Conservation (phyloP, 1,140 invertebrate genomes). For the Sesamia nonagrioides region DNA sequence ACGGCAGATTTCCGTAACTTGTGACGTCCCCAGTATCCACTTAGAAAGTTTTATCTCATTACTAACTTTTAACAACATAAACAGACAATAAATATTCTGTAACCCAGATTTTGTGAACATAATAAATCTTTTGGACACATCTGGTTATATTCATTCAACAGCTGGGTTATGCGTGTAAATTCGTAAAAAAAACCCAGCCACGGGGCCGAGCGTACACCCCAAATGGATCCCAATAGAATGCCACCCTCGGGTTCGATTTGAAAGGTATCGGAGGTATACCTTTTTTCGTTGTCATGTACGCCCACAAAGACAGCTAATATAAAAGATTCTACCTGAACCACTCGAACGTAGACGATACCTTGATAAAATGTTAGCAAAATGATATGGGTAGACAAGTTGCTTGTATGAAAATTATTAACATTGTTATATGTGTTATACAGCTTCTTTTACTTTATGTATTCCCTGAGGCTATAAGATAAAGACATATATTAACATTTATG, state of each 20-base stretch:
- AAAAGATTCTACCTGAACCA: slow-evolving; percentile 65
- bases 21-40: background rate
- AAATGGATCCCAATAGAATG: slow-evolving; percentile 65
- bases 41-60: slow-evolving; percentile 5
- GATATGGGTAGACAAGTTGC: slow-evolving; percentile 26
- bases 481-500: no score
- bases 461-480: background rate
- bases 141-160: slow-evolving; percentile 67
- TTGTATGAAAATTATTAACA: slow-evolving; percentile 9
- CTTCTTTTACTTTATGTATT: slow-evolving; percentile 7
- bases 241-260: slow-evolving; percentile 63
- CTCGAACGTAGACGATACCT: slow-evolving; percentile 37
- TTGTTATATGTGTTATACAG: background rate
- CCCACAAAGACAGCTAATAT: slow-evolving; percentile 58
- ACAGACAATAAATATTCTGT: slow-evolving; percentile 39
- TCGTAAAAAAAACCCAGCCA: slow-evolving; percentile 41
- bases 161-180: slow-evolving; percentile 55
- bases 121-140: slow-evolving; percentile 55
- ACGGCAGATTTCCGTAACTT: background rate
- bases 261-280: slow-evolving; percentile 62
- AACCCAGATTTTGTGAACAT: slow-evolving; percentile 29
- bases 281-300: slow-evolving; percentile 63
- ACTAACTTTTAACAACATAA: slow-evolving; percentile 19
- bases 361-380: slow-evolving; percentile 44
- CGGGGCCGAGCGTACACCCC: slow-evolving; percentile 44